A percentile compares a stretch with the other conserved stretches of the same genome.
These are phyloP conservation scores for Siniperca undulata DNA, from an alignment of 2,797 vertebrate genomes.

Conservation along the genomic window DNA sequence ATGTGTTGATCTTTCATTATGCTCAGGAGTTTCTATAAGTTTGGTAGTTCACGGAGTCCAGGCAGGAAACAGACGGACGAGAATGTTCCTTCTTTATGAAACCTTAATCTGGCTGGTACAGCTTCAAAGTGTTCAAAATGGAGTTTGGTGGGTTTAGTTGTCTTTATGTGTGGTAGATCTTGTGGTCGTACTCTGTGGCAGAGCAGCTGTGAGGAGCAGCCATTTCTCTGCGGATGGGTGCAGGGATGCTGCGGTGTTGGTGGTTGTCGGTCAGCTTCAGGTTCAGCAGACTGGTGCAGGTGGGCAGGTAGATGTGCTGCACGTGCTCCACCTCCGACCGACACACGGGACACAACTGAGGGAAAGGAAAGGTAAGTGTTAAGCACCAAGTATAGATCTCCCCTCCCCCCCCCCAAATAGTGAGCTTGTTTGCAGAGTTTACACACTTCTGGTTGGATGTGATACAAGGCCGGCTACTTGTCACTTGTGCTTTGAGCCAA, in stretches of 20 bases:
- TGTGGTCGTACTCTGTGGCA: conserved; percentile 81
- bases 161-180: conserved; percentile 83
- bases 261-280: conserved; percentile 87
- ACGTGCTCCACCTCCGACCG: conserved; percentile 93
- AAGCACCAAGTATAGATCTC: no score
- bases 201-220: conserved; percentile 81
- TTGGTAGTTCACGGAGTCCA: conserved; percentile 36
- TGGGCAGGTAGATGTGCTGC: conserved; percentile 97
- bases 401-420: no score
- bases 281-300: conserved; percentile 96
- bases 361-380: background rate
- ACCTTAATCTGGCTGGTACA: background rate
- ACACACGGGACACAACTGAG: conserved; percentile 94
- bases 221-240: conserved; percentile 78
- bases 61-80: conserved; percentile 21
- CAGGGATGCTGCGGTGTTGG: conserved; percentile 71
- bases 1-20: conserved; percentile 45
- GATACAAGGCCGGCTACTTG: background rate
- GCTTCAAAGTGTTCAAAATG: conserved; percentile 29
- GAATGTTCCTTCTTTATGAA: conserved; percentile 24
- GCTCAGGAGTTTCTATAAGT: conserved; percentile 30
- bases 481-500: background rate
- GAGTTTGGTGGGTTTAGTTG: conserved; percentile 38
- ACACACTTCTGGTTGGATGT: background rate
- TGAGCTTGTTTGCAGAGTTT: background rate